Base-by-base conservation (phyloP, 1,140 invertebrate genomes). In the Ganaspis sp. region DNA sequence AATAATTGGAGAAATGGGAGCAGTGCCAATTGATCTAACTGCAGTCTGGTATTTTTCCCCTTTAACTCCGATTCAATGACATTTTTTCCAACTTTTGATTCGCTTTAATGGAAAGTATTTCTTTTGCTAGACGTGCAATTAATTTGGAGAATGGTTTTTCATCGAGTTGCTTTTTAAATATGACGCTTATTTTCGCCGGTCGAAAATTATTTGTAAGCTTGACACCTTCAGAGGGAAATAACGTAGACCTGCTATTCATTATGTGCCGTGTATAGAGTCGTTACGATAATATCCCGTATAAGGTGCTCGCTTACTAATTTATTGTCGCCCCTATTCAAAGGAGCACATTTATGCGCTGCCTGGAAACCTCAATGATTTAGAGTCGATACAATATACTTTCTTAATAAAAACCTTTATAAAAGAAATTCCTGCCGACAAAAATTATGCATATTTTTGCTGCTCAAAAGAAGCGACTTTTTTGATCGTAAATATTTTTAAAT, bases 301-400 rank as follows among this genome's bases (percentile, higher is more conserved):
- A 64, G 58, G 58, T 64, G 58, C 58, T 29, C 23, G 58, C 58
- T 64, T 64, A 64, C 58, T 64, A 64, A 64, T 64, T 64, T 64
- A 64, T 64, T 64, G 58, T 64, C 58, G 58, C 23, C 58, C 58
- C 58, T n/a, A 64, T 64, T 64, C 58, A 64, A 64, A 64, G 58
- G 58, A 64, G 58, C 58, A 29, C 15, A 64, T 64, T 64, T 64
- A 64, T 29, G 58, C 15, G 58, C 23, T n/a, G 26, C 23, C 58
- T 64, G 4, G 12, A 64, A 49, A 64, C 23, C 58, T 8, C 23
- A 29, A 64, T 64, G 23, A 64, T 64, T 64, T 64, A 64, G 4
- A 1, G 23, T 64, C 58, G 58, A 64, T 64, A 64, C 58, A 64
- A 34, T 29, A 29, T 34, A 64, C 23, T 15, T 49, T 49, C 17